phyloP scores from a whole-genome alignment of 1,140 invertebrate species.

The Hermetia illucens region DNA sequence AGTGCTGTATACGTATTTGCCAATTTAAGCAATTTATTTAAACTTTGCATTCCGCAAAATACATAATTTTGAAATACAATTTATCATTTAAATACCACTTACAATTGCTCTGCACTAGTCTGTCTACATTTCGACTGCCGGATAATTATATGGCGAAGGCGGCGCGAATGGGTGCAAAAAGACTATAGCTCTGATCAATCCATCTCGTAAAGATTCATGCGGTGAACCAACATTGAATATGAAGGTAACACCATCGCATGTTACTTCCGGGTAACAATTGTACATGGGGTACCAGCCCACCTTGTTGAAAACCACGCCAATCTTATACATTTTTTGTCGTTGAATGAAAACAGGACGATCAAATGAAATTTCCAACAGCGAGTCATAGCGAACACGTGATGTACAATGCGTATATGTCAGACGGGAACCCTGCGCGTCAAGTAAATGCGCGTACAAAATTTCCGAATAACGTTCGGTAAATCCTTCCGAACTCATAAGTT shows the following conservation, averaged over 20 bases:
- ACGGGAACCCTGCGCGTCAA: conserved; percentile 57
- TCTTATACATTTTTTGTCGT: conserved; percentile 59
- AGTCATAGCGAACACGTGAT: conserved; percentile 47
- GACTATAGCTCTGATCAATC: conserved; percentile 59
- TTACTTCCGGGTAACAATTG: conserved; percentile 39
- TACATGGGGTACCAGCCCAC: conserved; percentile 62
- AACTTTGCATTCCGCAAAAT: too few species aligned
- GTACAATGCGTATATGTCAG: conserved; percentile 69
- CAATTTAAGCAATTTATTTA: too few species aligned
- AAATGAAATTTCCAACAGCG: conserved; percentile 60
- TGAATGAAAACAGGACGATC: conserved; percentile 61
- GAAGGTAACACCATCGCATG: conserved; percentile 52
- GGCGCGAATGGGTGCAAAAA: conserved; percentile 45
- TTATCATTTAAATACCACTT: too few species aligned
- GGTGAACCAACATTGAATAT: conserved; percentile 54
- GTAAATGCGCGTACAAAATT: conserved; percentile 60
- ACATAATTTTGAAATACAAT: too few species aligned
- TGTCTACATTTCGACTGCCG: too few species aligned
- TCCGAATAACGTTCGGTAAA: conserved; percentile 45
- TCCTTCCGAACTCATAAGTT: conserved; percentile 29
- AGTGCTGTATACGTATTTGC: too few species aligned
- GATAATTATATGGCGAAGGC: too few species aligned
- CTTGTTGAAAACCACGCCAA: conserved; percentile 68
- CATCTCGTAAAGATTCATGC: conserved; percentile 49
- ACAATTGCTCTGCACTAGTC: too few species aligned